Evolutionary conservation across 2,888 invertebrate genomes (phyloP).

Genomic region (Notocelia uddmanniana): DNA sequence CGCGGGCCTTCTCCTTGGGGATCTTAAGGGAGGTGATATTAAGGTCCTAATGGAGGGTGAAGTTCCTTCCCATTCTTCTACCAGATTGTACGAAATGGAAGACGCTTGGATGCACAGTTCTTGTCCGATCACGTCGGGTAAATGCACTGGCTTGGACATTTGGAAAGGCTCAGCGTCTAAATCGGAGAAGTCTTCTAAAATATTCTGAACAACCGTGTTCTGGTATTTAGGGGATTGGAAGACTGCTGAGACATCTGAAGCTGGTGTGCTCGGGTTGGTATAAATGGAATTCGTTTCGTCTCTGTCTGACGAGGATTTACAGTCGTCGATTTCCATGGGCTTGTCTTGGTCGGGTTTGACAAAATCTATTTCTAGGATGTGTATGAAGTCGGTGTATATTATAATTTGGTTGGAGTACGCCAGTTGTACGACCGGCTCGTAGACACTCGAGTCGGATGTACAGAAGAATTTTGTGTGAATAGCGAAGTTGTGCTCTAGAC

Average conservation of each 20-base stretch:
- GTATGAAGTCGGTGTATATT: conserved; percentile 94
- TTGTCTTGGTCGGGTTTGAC: conserved; percentile 76
- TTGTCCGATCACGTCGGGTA: conserved; percentile 80
- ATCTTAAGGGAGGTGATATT: conserved; percentile 79
- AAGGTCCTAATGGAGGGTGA: conserved; percentile 80
- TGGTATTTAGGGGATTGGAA: conserved; percentile 83
- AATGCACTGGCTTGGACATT: conserved; percentile 74
- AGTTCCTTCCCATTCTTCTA: conserved; percentile 84
- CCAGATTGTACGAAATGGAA: conserved; percentile 77
- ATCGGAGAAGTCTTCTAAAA: conserved; percentile 87
- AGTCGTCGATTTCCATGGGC: conserved; percentile 66
- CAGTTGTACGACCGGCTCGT: conserved; percentile 89
- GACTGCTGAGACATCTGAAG: conserved; percentile 73
- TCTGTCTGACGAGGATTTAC: conserved; percentile 69
- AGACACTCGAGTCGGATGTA: conserved; percentile 93
- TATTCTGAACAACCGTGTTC: conserved; percentile 86
- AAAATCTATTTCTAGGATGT: conserved; percentile 89
- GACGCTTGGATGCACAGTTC: conserved; percentile 80
- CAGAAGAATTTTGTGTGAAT: conserved; percentile 97
- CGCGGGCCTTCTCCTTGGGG: conserved; percentile 78
- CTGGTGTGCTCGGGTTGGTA: conserved; percentile 71
- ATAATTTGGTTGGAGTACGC: conserved; percentile 91
- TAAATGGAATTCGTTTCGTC: conserved; percentile 72
- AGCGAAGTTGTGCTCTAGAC: conserved; percentile 95
- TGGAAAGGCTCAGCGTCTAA: conserved; percentile 84